Evolutionary conservation across 2,888 invertebrate species (phyloP).

Genomic region (Drepana falcataria): DNA sequence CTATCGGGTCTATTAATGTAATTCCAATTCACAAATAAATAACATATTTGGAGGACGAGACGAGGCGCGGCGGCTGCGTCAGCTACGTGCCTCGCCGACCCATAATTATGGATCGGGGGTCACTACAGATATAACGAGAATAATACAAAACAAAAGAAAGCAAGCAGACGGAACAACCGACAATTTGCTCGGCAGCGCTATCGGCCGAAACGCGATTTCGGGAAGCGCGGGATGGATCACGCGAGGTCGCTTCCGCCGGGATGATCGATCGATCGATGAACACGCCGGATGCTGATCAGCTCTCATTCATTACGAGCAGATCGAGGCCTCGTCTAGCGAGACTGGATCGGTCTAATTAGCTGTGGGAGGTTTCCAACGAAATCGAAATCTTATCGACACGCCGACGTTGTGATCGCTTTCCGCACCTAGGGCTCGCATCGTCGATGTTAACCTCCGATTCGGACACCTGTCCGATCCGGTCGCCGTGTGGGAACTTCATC

Average conservation of each 20-base stretch:
- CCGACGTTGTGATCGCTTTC: slow-evolving; percentile 40
- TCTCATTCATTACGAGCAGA: slow-evolving; percentile 43
- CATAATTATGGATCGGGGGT: slow-evolving; percentile 73
- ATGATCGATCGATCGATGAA: slow-evolving; percentile 47
- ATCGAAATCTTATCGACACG: slow-evolving; percentile 39
- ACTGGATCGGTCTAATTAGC: slow-evolving; percentile 47
- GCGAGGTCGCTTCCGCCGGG: slow-evolving; percentile 48
- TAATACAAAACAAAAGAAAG: slow-evolving; percentile 68
- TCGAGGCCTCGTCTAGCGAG: slow-evolving; percentile 33
- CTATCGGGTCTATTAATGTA: slow-evolving; percentile 69
- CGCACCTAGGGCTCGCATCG: slow-evolving; percentile 46
- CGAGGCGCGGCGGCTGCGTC: slow-evolving; percentile 35
- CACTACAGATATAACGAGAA: slow-evolving; percentile 69
- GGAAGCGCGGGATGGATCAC: slow-evolving; percentile 49
- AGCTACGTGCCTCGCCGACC: slow-evolving; percentile 55
- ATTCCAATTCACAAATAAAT: slow-evolving; percentile 74
- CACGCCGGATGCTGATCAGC: slow-evolving; percentile 44
- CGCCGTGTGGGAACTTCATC: slow-evolving; percentile 63
- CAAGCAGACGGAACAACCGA: slow-evolving; percentile 62
- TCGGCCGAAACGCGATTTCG: slow-evolving; percentile 60
- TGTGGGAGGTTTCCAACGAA: slow-evolving; percentile 42
- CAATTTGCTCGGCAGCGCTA: slow-evolving; percentile 55
- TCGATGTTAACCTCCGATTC: slow-evolving; percentile 49
- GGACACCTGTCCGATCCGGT: slow-evolving; percentile 58
- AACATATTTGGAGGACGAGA: slow-evolving; percentile 69